Percentiles rank a stretch among this genome's conserved stretches.
phyloP scores from a whole-genome alignment of 2,113 vertebrate genomes.

The Ceyx melanurus region DNA sequence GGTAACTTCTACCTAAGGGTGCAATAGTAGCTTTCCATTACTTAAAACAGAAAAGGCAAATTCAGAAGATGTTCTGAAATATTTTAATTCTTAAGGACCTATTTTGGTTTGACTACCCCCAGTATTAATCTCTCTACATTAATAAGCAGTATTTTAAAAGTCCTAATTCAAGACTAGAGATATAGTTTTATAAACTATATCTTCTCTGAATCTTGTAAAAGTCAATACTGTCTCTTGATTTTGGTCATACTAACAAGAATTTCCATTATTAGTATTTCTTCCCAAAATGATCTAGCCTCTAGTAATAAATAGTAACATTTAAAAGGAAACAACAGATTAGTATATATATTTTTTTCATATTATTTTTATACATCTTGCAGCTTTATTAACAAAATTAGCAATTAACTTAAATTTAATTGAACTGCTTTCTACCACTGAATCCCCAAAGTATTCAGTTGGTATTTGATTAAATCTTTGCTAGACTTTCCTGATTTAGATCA shows the following conservation, averaged over 20 bases:
- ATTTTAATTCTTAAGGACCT: neutral
- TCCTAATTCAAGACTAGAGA: neutral
- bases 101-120: neutral
- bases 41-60: neutral
- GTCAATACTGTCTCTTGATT: neutral
- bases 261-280: neutral
- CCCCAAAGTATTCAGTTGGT: neutral
- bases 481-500: neutral
- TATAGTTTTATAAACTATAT: neutral
- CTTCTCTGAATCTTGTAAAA: neutral
- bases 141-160: neutral
- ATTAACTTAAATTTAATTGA: neutral
- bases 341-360: neutral
- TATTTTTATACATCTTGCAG: neutral
- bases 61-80: neutral
- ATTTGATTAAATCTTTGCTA: slow-evolving; percentile 22
- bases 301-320: neutral
- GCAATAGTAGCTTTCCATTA: neutral
- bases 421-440: neutral
- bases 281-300: neutral
- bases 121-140: neutral
- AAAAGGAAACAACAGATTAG: neutral
- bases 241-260: neutral
- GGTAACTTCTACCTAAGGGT: neutral
- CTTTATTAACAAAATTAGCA: neutral